Evolutionary conservation across 2,113 vertebrate genomes (phyloP).

Genomic region (Corythornis madagascariensis): DNA sequence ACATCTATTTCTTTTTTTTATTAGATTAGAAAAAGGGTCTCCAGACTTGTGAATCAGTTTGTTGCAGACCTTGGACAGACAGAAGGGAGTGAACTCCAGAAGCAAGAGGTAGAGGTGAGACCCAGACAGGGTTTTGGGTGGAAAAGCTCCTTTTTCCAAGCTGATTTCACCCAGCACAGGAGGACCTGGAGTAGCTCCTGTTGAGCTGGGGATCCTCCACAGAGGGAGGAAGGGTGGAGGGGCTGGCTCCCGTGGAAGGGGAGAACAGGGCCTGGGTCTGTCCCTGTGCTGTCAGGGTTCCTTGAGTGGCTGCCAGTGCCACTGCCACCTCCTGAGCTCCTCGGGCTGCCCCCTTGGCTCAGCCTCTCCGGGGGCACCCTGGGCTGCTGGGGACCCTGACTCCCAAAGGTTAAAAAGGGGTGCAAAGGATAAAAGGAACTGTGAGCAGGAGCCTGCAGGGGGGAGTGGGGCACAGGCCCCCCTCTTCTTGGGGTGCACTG

Average conservation of each 20-base stretch:
- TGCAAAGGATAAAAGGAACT: background rate
- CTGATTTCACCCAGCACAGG: fast-evolving
- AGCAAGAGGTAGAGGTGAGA: background rate
- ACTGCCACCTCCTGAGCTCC: background rate
- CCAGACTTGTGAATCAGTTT: background rate
- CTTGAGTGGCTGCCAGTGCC: background rate
- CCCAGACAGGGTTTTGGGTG: background rate
- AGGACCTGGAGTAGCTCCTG: background rate
- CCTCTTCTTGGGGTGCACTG: background rate
- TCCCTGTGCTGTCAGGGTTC: background rate
- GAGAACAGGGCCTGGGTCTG: fast-evolving
- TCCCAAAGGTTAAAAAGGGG: background rate
- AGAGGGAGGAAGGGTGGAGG: background rate
- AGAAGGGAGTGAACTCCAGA: fast-evolving
- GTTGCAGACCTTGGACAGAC: background rate
- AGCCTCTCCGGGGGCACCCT: no score
- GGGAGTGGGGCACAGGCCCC: background rate
- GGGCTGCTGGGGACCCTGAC: background rate
- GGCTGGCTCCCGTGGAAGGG: fast-evolving
- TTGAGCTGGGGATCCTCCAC: background rate
- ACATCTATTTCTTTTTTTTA: background rate
- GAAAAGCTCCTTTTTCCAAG: background rate
- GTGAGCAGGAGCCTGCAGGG: background rate
- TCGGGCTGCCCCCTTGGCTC: background rate
- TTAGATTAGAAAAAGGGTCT: background rate